Evolutionary conservation across 2,888 invertebrate genomes (phyloP).

Genomic region (Xiphydria camelus): DNA sequence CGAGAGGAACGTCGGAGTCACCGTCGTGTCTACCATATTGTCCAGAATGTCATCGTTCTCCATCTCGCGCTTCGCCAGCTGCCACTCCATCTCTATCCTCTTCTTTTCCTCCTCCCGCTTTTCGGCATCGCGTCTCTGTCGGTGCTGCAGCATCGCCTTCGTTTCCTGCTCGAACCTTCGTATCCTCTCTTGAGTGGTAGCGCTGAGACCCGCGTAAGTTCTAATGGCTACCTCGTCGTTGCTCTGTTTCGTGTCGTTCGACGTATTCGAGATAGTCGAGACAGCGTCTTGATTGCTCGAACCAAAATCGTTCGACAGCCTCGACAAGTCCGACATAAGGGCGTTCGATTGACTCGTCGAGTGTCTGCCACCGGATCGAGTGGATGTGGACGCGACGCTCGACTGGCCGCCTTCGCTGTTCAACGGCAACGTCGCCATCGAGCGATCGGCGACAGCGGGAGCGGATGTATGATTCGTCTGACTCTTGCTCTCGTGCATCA

Average conservation of each 20-base stretch:
- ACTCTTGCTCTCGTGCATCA: slow-evolving; percentile 50
- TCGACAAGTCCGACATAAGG: slow-evolving; percentile 22
- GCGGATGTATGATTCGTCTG: slow-evolving; percentile 3
- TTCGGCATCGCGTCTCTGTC: slow-evolving; percentile 48
- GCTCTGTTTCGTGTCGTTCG: slow-evolving; percentile 48
- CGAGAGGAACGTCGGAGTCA: slow-evolving; percentile 35
- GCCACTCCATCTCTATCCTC: slow-evolving; percentile 60
- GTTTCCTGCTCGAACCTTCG: slow-evolving; percentile 78
- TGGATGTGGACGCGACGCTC: too few species aligned
- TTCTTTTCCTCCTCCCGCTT: slow-evolving; percentile 60
- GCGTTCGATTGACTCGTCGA: slow-evolving; percentile 13
- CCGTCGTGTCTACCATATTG: slow-evolving; percentile 56
- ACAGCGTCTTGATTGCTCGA: slow-evolving; percentile 48
- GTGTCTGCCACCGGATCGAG: slow-evolving; percentile 25
- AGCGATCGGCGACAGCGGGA: slow-evolving; percentile 16
- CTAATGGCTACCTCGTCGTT: slow-evolving; percentile 58
- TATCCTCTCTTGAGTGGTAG: slow-evolving; percentile 67
- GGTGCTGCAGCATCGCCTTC: slow-evolving; percentile 66
- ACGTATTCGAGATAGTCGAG: slow-evolving; percentile 44
- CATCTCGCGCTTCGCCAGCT: slow-evolving; percentile 60
- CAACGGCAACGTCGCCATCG: slow-evolving; percentile 3
- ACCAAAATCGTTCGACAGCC: slow-evolving; percentile 7
- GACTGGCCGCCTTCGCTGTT: slow-evolving; percentile 16
- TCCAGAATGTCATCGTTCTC: slow-evolving; percentile 61
- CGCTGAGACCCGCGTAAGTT: slow-evolving; percentile 66